These are phyloP conservation scores for Brachirus orientalis DNA, from an alignment of 2,113 vertebrate genomes.

Conservation along the genomic window DNA sequence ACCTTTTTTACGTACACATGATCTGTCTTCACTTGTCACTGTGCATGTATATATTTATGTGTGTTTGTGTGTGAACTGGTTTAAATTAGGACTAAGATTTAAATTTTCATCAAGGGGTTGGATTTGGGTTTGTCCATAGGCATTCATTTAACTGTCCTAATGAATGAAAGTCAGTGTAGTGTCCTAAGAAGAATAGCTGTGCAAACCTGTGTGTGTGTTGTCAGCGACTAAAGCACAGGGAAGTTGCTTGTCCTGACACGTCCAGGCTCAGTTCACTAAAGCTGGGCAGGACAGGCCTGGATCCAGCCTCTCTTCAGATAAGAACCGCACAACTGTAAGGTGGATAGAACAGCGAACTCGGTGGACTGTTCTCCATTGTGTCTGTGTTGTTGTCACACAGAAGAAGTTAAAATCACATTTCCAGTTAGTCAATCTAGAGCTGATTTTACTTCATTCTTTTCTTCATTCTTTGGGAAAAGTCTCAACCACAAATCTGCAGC, in stretches of 20 bases:
- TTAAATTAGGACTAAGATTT: not conserved
- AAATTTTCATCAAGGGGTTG: no score
- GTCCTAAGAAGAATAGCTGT: not conserved
- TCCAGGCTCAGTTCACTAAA: slow-evolving; percentile 45
- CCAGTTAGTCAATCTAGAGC: no score
- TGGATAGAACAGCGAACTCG: not conserved
- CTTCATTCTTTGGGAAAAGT: no score
- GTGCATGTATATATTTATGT: slow-evolving; percentile 34
- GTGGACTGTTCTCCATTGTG: not conserved
- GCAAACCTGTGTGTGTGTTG: slow-evolving; percentile 37
- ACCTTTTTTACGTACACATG: slow-evolving; percentile 24
- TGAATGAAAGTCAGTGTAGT: no score
- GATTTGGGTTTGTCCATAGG: no score
- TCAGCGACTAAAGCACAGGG: slow-evolving; percentile 56
- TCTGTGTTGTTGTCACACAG: not conserved
- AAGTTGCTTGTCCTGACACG: slow-evolving; percentile 59
- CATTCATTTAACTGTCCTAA: no score
- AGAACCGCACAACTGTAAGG: slow-evolving; percentile 11
- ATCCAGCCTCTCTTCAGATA: slow-evolving; percentile 29
- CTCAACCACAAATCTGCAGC: no score
- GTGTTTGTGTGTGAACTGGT: not conserved
- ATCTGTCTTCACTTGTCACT: slow-evolving; percentile 50
- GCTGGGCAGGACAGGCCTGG: slow-evolving; percentile 51
- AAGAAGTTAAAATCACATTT: no score
- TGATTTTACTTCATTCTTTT: no score